These are phyloP conservation scores for Zootermopsis nevadensis DNA, from an alignment of 2,888 invertebrate species.

Conservation along the genomic window DNA sequence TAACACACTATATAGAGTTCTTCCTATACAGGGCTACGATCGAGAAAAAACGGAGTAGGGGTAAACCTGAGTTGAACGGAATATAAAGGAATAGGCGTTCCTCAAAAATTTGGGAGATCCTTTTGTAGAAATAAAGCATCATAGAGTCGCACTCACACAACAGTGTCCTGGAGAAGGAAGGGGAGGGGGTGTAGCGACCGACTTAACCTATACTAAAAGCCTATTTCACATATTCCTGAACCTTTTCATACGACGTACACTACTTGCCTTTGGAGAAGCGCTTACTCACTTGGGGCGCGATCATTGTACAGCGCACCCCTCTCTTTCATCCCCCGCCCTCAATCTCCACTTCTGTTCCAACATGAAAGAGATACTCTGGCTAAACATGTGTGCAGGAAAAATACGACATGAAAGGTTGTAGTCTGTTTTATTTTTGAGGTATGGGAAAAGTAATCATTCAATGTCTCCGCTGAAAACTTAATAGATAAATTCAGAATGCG, in stretches of 20 bases:
- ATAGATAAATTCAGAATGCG: not conserved
- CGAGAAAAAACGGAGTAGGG: not conserved
- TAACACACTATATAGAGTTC: not conserved
- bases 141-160: constrained; percentile 14
- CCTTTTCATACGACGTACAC: constrained; percentile 41
- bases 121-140: constrained; percentile 43
- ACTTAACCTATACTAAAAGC: constrained; percentile 49
- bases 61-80: constrained; percentile 43
- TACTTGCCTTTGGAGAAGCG: not conserved
- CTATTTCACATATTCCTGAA: constrained; percentile 51
- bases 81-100: constrained; percentile 50
- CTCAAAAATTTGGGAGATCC: constrained; percentile 48
- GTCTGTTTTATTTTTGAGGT: constrained; percentile 3
- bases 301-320: not conserved
- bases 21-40: not conserved
- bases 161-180: too few species aligned
- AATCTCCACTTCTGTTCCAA: not conserved
- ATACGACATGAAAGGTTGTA: not conserved
- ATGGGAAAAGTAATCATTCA: not conserved
- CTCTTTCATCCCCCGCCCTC: not conserved
- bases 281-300: too few species aligned
- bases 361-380: not conserved
- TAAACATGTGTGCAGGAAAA: not conserved
- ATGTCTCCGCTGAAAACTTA: not conserved
- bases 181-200: too few species aligned